Evolutionary conservation across 2,888 invertebrate genomes (phyloP), one percentile per base, ranked within the genome.

Genomic region (Cosmorhoe ocellata): DNA sequence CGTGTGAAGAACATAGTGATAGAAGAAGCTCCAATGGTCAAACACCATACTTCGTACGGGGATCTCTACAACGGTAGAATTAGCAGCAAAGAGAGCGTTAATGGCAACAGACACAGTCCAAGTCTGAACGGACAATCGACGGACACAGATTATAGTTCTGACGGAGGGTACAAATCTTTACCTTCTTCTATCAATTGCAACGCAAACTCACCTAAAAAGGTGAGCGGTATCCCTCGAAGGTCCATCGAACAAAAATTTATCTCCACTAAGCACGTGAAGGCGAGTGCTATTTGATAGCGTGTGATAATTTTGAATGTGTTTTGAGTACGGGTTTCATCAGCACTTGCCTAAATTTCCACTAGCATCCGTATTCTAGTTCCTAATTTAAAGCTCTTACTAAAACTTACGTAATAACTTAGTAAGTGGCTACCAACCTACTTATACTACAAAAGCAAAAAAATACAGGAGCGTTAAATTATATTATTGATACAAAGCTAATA

Each of bases 101-200:
- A 83, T 58, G 84, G 84, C 1, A 81, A 83, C 58, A 67, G 83
- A 55, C 86, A 84, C 56, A 88, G 89, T 51, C 89, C 90, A 0
- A 82, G 85, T 46, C 61, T 84, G 9, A 87, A 75, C 46, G 88
- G 86, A 0, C 90, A 90, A 56, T 89, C 89, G 11, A 90, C 90
- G 0, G 91, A 91, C 60, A 90, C 90, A 0, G 91, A 91, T 62
- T 91, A 90, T 61, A 90, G 90, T 54, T 91, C 90, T 2, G 91
- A 90, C 64, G 89, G 91, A 1, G 91, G 91, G 1, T 90, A 91
- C 74, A 91, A 91, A 57, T 90, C 90, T 0, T 71, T 91, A n/a
- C 91, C 91, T 7, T 90, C 90, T 1, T 88, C 87, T 8, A 90
- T 91, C 44, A 90, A 88, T 67, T 86, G 81, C 63, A 85, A 74